phyloP scores from a whole-genome alignment of 2,797 vertebrate genomes.

The Sphenopsis melanotis region DNA sequence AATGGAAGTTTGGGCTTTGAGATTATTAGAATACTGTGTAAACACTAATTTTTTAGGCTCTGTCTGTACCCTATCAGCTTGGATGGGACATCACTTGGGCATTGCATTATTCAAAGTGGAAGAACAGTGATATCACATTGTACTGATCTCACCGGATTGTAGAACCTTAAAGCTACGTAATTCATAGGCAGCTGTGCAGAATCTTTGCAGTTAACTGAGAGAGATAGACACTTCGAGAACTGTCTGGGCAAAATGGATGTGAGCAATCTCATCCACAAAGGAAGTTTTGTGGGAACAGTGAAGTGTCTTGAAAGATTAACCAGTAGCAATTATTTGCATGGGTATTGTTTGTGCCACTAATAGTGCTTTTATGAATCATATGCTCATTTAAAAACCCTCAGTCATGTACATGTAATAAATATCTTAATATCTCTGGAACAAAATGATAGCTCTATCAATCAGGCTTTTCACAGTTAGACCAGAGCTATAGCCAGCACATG shows the following conservation, averaged over 20 bases:
- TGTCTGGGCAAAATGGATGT: neutral
- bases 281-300: neutral
- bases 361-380: neutral
- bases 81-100: neutral
- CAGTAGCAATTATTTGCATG: neutral
- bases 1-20: neutral
- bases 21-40: neutral
- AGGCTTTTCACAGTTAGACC: neutral
- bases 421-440: neutral
- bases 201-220: neutral
- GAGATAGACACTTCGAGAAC: neutral
- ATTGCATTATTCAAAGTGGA: neutral
- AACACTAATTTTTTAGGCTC: neutral
- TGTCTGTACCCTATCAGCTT: neutral
- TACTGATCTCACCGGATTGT: neutral
- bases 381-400: neutral
- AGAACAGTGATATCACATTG: neutral
- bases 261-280: neutral
- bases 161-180: neutral
- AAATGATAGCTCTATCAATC: neutral
- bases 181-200: neutral
- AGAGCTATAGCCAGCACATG: neutral
- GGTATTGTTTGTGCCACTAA: neutral
- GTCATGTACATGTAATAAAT: neutral
- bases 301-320: neutral